Conservation (phyloP, 2,113 vertebrate genomes). For the Rana temporaria region DNA sequence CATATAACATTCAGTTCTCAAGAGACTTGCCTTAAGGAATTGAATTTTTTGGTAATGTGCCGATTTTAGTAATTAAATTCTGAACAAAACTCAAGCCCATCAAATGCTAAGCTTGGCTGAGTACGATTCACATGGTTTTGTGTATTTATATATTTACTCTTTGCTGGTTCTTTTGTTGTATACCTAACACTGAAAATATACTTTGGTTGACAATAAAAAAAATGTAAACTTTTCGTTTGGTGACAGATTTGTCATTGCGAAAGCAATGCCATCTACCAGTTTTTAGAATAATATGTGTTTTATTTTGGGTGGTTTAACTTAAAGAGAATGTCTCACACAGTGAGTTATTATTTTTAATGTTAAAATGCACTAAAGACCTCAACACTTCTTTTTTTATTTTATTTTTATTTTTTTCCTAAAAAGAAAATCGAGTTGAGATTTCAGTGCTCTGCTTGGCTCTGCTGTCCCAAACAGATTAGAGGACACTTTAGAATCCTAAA, state of each 20-base stretch:
- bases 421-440: too few species aligned
- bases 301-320: too few species aligned
- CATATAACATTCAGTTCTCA: constrained; percentile 16
- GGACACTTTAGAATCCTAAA: too few species aligned
- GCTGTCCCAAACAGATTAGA: too few species aligned
- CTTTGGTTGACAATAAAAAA: background rate
- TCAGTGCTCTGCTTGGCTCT: too few species aligned
- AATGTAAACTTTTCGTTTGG: background rate
- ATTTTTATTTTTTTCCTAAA: too few species aligned
- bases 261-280: too few species aligned
- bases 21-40: constrained; percentile 10
- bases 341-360: too few species aligned
- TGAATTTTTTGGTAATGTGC: constrained; percentile 5
- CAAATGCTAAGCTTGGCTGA: background rate
- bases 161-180: constrained; percentile 2
- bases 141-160: background rate
- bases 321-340: too few species aligned
- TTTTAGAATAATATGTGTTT: too few species aligned
- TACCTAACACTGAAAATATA: background rate
- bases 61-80: constrained; percentile 12
- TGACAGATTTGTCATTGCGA: background rate
- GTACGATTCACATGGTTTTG: constrained; percentile 15
- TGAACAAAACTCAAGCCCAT: background rate
- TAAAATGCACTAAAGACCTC: too few species aligned
- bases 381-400: too few species aligned